Base-by-base conservation (phyloP, 2,797 vertebrate species). In the Sebastolobus altivelis region DNA sequence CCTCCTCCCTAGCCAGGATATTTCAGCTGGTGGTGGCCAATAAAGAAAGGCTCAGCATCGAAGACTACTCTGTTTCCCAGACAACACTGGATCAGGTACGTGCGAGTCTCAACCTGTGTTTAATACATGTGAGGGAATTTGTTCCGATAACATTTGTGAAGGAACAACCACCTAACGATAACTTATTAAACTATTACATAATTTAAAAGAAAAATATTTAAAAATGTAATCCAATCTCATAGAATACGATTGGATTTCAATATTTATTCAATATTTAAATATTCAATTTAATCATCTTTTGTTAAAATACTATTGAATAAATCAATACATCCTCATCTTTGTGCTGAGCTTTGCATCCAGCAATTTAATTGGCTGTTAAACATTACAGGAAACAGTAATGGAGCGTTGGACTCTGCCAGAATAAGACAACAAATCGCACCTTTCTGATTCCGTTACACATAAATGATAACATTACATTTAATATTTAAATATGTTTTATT, bases 51-150 rank as follows among this genome's bases (percentile, higher is more conserved):
- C 94, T 99, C 84, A 95, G 96, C 92, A 97, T 99, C 3, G 98
- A 99, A 86, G 98, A 99, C 87, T 99, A 97, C 88, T 98, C 98
- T 0, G 96, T 99, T 75, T 97, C 98, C 49, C 98, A 99, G 95
- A 99, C 98, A 54, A 99, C 98, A 0, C 95, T 99, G 87, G 98
- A 99, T 93, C 99, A 99, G 97, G 99, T 97, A 82, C 81, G n/a
- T 27, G 37, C 12, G 14, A 63, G 14, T 12, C 18, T 22, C 62
- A 46, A 8, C n/a, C 16, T 25, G 33, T 43, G 58, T 40, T 35
- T 8, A 29, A 65, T 59, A 16, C 8, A 33, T 35, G 20, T 16
- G n/a, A 33, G 18, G 27, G n/a, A 25, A 43, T 37, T 20, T 33
- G 4, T 67, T 12, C 10, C 7, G 20, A 20, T 18, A 8, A 35